Evolutionary conservation across 2,113 vertebrate genomes (phyloP).

Genomic region (Entomyzon cyanotis): DNA sequence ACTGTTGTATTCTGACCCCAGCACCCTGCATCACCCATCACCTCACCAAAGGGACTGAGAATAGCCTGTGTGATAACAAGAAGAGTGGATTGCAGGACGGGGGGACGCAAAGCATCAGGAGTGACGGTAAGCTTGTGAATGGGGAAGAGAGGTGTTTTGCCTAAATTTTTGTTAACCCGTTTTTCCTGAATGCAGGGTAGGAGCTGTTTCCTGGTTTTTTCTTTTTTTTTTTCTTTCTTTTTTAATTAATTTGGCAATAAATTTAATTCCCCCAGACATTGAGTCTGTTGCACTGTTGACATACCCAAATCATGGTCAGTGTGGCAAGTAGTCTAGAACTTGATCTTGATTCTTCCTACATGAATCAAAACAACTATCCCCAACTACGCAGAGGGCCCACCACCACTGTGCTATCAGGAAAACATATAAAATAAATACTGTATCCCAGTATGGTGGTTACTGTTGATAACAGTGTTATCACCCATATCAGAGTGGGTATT

Average conservation of each 20-base stretch:
- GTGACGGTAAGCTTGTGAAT: neutral
- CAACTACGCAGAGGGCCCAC: fast-evolving
- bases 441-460: neutral
- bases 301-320: neutral
- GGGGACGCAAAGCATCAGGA: neutral
- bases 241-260: neutral
- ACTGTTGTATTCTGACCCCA: fast-evolving
- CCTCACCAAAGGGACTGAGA: neutral
- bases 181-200: neutral
- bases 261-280: neutral
- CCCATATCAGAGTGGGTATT: neutral
- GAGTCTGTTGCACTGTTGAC: fast-evolving
- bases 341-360: neutral
- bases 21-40: neutral
- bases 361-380: neutral
- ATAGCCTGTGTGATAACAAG: fast-evolving
- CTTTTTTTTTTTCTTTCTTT: neutral
- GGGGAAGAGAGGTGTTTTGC: fast-evolving
- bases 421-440: neutral
- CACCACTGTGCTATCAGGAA: fast-evolving
- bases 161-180: neutral
- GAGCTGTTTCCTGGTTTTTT: fast-evolving
- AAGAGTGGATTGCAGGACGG: neutral
- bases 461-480: neutral
- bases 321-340: neutral